These are phyloP conservation scores for Drosophila aldrichi DNA, from an alignment of 2,888 invertebrate genomes.

Conservation along the genomic window DNA sequence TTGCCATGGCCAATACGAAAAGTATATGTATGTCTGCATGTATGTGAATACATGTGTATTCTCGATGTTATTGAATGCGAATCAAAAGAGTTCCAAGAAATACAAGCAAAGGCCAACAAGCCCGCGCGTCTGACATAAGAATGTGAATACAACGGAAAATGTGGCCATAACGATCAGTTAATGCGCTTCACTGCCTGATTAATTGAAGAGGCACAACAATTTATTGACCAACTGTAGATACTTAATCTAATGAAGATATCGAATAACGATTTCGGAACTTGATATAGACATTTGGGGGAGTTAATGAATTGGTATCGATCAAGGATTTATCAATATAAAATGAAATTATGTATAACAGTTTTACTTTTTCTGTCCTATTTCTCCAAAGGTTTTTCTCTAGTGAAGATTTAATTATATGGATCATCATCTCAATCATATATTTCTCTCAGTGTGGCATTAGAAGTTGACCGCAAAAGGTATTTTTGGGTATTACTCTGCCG, in stretches of 20 bases:
- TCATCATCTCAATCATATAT: background rate
- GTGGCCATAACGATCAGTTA: conserved; percentile 33
- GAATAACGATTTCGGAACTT: background rate
- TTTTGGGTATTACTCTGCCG: conserved; percentile 30
- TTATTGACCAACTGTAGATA: background rate
- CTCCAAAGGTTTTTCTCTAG: background rate
- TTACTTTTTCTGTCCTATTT: too few species aligned
- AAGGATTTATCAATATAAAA: background rate
- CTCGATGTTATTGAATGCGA: conserved; percentile 66
- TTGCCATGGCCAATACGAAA: conserved; percentile 78
- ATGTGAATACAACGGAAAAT: conserved; percentile 8
- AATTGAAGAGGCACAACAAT: background rate
- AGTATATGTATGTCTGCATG: conserved; percentile 27
- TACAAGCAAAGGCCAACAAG: conserved; percentile 39
- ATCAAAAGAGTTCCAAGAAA: conserved; percentile 73
- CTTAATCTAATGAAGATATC: background rate
- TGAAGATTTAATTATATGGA: too few species aligned
- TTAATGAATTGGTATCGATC: background rate
- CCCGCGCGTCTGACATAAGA: conserved; percentile 27
- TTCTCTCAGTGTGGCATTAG: conserved; percentile 40
- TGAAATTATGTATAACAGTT: too few species aligned
- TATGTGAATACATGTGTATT: conserved; percentile 39
- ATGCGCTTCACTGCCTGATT: conserved; percentile 31
- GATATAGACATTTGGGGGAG: background rate
- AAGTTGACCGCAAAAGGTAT: conserved; percentile 35